These are phyloP conservation scores for Porites australiensis DNA, from an alignment of 64 coral and sea anemone species.

Conservation along the genomic window DNA sequence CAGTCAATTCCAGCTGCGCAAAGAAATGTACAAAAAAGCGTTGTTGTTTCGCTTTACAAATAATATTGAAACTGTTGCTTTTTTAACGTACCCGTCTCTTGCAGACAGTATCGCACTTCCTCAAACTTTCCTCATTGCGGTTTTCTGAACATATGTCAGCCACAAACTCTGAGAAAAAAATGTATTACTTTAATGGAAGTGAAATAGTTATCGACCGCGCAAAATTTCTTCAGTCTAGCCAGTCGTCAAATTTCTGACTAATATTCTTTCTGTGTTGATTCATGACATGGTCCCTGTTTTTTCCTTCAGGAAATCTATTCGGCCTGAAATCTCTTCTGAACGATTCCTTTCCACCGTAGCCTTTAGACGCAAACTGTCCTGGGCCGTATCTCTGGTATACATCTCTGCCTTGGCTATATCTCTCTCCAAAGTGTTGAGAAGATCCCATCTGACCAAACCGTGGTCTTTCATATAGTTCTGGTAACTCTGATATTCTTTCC, in stretches of 20 bases:
- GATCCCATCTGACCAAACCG: neutral
- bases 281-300: neutral
- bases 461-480: neutral
- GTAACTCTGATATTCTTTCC: neutral
- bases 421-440: neutral
- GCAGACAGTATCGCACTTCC: too few species aligned
- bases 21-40: too few species aligned
- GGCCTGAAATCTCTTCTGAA: neutral
- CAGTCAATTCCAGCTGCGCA: too few species aligned
- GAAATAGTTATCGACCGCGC: too few species aligned
- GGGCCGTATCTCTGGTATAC: conserved; percentile 11
- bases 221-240: too few species aligned
- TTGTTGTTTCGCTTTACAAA: too few species aligned
- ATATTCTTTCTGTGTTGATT: neutral
- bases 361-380: neutral
- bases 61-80: too few species aligned
- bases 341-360: conserved; percentile 26
- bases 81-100: too few species aligned
- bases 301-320: neutral
- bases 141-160: too few species aligned
- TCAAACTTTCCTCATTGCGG: too few species aligned
- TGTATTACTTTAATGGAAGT: too few species aligned
- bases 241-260: conserved; percentile 4
- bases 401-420: conserved; percentile 4
- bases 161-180: too few species aligned